Percentiles rank a stretch among this genome's conserved stretches.
Conservation (phyloP, 1,140 invertebrate genomes). For the Drosophila gunungcola region DNA sequence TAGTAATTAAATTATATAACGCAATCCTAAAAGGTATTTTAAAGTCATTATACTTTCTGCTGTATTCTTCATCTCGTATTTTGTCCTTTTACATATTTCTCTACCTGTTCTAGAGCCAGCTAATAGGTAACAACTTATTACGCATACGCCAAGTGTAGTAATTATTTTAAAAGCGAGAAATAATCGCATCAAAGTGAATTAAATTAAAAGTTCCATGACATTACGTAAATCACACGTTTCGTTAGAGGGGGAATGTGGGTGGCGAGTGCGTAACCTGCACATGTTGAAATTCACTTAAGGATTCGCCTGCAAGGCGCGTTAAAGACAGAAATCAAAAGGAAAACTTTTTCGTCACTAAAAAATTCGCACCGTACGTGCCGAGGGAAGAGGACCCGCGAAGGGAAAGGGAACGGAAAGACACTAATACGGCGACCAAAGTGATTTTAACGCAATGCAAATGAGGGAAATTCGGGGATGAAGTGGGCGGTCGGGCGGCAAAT, state of each 20-base stretch:
- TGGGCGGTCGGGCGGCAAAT: constrained; percentile 54
- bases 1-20: no score
- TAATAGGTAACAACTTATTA: constrained; percentile 62
- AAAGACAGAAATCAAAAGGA: constrained; percentile 66
- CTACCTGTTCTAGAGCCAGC: constrained; percentile 5
- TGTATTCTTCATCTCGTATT: background rate
- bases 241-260: background rate
- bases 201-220: constrained; percentile 71
- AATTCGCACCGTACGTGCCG: constrained; percentile 65
- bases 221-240: constrained; percentile 69
- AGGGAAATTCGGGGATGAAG: background rate
- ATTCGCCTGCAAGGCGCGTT: constrained; percentile 52
- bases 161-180: constrained; percentile 63
- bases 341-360: constrained; percentile 67
- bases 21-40: no score
- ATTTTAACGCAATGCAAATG: constrained; percentile 66
- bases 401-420: constrained; percentile 9
- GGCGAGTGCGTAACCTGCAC: constrained; percentile 65
- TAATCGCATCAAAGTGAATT: constrained; percentile 78
- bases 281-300: constrained; percentile 76
- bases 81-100: background rate
- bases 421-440: constrained; percentile 61
- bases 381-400: background rate
- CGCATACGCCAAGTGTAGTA: constrained; percentile 64
- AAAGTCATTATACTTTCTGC: no score